phyloP scores from a whole-genome alignment of 2,113 vertebrate genomes.

The Macrotis lagotis region DNA sequence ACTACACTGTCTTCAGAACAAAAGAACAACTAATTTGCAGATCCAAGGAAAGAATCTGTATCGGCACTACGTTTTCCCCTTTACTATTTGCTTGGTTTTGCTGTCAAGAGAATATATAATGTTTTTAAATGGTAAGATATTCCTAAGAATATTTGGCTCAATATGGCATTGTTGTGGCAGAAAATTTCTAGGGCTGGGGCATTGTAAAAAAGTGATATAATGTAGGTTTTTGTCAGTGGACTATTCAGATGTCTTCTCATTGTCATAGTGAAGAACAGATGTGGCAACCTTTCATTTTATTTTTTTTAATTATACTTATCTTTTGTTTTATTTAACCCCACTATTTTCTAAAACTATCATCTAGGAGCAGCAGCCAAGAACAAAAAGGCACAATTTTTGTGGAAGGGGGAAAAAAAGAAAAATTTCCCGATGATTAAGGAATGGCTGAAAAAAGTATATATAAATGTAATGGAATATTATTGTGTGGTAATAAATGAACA shows the following conservation, averaged over 20 bases:
- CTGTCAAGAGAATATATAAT: conserved; percentile 43
- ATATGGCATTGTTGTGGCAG: not conserved
- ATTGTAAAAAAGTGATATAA: not conserved
- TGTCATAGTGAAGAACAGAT: not conserved
- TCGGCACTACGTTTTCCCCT: conserved; percentile 32
- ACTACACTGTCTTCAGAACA: conserved; percentile 37
- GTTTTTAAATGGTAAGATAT: conserved; percentile 30
- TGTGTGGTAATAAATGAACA: not conserved
- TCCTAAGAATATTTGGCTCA: not conserved
- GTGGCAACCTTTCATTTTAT: not conserved
- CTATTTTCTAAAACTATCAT: not conserved
- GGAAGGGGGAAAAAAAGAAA: not conserved
- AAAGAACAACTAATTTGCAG: conserved; percentile 44
- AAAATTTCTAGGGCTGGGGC: not conserved
- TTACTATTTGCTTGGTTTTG: not conserved
- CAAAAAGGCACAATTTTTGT: not conserved
- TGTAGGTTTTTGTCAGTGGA: not conserved
- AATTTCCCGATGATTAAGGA: not conserved
- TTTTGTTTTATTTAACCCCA: not conserved
- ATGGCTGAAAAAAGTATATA: not conserved
- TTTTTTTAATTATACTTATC: not conserved
- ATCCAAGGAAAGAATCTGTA: conserved; percentile 43
- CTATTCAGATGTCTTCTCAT: not conserved
- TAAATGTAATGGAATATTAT: not conserved
- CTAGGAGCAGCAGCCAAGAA: not conserved